phyloP scores from a whole-genome alignment of 2,113 vertebrate genomes.

The Dryoscopus gambensis region DNA sequence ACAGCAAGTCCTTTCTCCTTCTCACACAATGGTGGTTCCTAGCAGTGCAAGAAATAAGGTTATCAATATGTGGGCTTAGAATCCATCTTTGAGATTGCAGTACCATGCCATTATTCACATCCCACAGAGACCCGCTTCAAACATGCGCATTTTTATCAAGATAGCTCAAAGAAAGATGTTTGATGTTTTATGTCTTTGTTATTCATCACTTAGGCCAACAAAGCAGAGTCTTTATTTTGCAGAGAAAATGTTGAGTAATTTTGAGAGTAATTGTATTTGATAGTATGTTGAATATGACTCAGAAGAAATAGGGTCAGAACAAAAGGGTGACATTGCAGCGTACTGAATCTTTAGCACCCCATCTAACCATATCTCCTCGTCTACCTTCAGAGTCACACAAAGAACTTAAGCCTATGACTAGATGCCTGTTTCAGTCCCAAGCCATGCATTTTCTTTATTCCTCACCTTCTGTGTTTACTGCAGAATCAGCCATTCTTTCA shows the following conservation, averaged over 20 bases:
- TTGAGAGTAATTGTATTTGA: background rate
- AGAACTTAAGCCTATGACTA: background rate
- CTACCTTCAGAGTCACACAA: background rate
- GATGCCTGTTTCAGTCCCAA: background rate
- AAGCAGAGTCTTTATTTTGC: background rate
- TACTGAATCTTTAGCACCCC: background rate
- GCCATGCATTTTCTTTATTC: background rate
- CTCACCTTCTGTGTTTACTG: background rate
- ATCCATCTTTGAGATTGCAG: background rate
- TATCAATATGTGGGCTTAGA: background rate
- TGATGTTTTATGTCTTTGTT: background rate
- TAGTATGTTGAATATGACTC: background rate
- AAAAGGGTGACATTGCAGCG: background rate
- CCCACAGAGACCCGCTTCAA: background rate
- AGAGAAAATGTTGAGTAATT: background rate
- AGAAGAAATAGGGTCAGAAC: background rate
- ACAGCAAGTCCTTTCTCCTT: slow-evolving; percentile 25
- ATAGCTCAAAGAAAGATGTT: background rate
- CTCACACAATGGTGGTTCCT: slow-evolving; percentile 56
- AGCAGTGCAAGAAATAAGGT: background rate
- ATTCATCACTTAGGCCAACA: background rate
- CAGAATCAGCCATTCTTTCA: background rate
- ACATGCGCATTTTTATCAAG: background rate
- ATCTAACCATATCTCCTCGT: background rate
- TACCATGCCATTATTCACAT: background rate